These are phyloP conservation scores for Cochlearius cochlearius DNA, from an alignment of 2,113 vertebrate genomes.

Conservation along the genomic window DNA sequence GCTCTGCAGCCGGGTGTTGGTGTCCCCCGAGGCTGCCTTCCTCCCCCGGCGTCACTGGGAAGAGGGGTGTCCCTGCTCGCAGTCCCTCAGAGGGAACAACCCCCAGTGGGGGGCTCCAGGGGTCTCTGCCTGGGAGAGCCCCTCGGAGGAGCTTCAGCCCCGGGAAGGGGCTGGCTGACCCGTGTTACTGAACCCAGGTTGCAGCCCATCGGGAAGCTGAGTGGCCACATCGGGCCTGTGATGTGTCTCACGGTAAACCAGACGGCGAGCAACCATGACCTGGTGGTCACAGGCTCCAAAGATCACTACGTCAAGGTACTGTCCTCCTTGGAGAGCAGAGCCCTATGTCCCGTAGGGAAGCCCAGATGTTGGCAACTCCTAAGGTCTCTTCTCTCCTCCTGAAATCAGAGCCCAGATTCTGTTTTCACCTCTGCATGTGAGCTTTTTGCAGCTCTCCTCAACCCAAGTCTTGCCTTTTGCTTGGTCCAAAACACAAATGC, in stretches of 20 bases:
- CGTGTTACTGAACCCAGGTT: constrained; percentile 69
- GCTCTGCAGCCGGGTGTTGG: background rate
- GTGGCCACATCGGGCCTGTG: constrained; percentile 92
- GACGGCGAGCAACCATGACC: constrained; percentile 86
- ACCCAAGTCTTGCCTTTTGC: background rate
- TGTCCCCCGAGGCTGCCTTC: fast-evolving
- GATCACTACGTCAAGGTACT: constrained; percentile 96
- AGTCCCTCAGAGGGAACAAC: fast-evolving
- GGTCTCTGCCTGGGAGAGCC: background rate
- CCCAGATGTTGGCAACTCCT: background rate
- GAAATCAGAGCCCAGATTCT: background rate
- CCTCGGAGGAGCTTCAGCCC: background rate
- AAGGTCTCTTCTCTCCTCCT: background rate
- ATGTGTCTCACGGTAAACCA: constrained; percentile 95
- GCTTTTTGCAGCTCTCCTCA: background rate
- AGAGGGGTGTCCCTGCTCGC: background rate
- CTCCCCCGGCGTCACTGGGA: fast-evolving
- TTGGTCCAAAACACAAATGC: background rate
- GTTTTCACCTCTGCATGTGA: background rate
- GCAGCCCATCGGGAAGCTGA: constrained; percentile 89
- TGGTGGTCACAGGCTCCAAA: constrained; percentile 96
- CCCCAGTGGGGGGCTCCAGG: no score
- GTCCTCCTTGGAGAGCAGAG: background rate
- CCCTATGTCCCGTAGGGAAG: background rate
- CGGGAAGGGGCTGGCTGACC: background rate